Base-by-base conservation (phyloP, 2,797 vertebrate species). In the Pseudomugil tenellus region DNA sequence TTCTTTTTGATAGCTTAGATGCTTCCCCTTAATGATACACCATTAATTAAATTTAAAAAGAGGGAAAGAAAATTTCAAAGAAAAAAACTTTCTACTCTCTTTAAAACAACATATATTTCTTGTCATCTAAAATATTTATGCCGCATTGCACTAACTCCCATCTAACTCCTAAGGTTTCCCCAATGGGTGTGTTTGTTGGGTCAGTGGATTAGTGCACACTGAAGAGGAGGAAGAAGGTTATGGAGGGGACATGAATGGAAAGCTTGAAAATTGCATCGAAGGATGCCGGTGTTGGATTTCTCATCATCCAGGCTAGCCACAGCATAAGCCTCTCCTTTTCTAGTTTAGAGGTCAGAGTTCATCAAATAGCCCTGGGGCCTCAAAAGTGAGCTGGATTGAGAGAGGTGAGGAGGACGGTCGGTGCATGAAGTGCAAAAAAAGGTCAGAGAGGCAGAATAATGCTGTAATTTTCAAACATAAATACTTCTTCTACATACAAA, bases 241-340 rank as follows among this genome's bases (percentile, higher is more conserved):
- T 26, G 39, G 32, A 64, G 55, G 55, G 74, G 61, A 63, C 31
- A 9, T 76, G 64, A 83, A 83, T 43, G 69, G 51, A 49, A 67
- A 67, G 74, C 77, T 59, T 53, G 49, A 75, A 81, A 81, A 80
- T 77, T 67, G 70, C 61, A 80, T 75, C 9, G n/a, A 75, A 83
- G 74, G 77, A 76, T 54, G 73, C 58, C 11, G 76, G 90, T 88
- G 80, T 89, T 77, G 78, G 73, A 76, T 91, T 91, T 88, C 85
- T 72, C 70, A 54, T 80, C 75, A 39, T 73, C 51, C 58, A 5
- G 5, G 79, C 57, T 41, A 41, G 76, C 77, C 49, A 23, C 52
- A 28, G 54, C 39, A 3, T 81, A 84, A 84, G 77, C 83, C 85
- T 87, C 83, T 87, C 82, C 70, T 75, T 85, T 89, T 90, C 82